These are phyloP conservation scores for Erythrocercus mccallii DNA, from an alignment of 2,113 vertebrate genomes.

Conservation along the genomic window DNA sequence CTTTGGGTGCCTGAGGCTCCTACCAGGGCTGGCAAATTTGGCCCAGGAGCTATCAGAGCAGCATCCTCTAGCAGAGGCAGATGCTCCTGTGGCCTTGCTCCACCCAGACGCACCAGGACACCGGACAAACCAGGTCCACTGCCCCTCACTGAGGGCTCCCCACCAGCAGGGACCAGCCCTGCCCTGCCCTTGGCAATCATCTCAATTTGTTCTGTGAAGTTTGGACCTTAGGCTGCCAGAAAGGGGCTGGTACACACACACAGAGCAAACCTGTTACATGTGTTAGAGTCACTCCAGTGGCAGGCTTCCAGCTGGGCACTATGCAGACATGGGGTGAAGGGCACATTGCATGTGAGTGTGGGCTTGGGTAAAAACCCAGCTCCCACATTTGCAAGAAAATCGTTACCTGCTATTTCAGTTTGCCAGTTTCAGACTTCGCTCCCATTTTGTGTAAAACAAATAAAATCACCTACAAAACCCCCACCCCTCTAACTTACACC, in stretches of 20 bases:
- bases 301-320: rapidly evolving
- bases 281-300: neutral
- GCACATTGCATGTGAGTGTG: neutral
- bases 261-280: neutral
- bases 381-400: neutral
- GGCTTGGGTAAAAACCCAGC: neutral
- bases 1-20: neutral
- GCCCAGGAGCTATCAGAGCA: neutral
- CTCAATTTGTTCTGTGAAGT: neutral
- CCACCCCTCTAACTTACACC: neutral
- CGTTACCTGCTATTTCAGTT: neutral
- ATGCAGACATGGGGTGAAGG: neutral
- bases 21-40: neutral
- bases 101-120: neutral
- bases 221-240: neutral
- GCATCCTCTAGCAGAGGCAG: neutral
- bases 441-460: neutral
- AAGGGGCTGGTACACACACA: neutral
- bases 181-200: neutral
- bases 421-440: neutral
- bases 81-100: neutral
- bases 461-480: neutral
- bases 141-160: rapidly evolving
- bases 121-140: rapidly evolving
- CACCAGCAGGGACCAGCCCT: neutral